Evolutionary conservation across 2,888 invertebrate genomes (phyloP).

Genomic region (Plagodis pulveraria): DNA sequence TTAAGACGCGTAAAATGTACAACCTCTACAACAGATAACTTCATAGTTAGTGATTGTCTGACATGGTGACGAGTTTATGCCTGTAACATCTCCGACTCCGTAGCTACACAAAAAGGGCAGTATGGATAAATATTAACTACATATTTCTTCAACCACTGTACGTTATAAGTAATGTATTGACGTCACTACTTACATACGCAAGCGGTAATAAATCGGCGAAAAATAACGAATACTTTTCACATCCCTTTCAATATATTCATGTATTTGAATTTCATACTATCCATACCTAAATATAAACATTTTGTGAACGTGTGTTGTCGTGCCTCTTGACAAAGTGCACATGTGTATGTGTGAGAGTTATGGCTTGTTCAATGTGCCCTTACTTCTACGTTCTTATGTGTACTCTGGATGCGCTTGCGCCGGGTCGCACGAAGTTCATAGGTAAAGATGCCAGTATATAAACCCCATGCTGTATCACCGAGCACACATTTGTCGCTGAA

Average conservation of each 20-base stretch:
- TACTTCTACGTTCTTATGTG: conserved; percentile 46
- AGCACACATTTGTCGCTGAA: conserved; percentile 68
- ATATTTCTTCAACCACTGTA: too few relatives aligned
- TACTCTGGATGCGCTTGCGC: conserved; percentile 65
- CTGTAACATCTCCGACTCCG: neutral
- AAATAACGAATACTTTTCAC: too few relatives aligned
- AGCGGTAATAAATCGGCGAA: too few relatives aligned
- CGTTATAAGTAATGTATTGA: neutral
- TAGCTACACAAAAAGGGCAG: neutral
- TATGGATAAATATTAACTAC: neutral
- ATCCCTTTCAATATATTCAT: too few relatives aligned
- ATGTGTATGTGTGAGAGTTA: conserved; percentile 34
- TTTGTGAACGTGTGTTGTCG: neutral
- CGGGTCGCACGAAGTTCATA: conserved; percentile 81
- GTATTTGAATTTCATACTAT: too few relatives aligned
- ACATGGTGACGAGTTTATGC: neutral
- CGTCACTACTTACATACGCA: neutral
- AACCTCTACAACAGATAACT: conserved; percentile 8
- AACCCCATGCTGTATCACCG: conserved; percentile 76
- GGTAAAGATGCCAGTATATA: conserved; percentile 81
- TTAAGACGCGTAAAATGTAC: conserved; percentile 40
- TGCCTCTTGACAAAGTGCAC: neutral
- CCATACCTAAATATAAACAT: neutral
- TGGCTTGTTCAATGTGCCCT: conserved; percentile 13
- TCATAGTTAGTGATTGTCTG: conserved; percentile 7